Percentiles rank a stretch among this genome's conserved stretches.
Evolutionary conservation across 2,113 vertebrate genomes (phyloP).

Genomic region (Dipodomys stephensi): DNA sequence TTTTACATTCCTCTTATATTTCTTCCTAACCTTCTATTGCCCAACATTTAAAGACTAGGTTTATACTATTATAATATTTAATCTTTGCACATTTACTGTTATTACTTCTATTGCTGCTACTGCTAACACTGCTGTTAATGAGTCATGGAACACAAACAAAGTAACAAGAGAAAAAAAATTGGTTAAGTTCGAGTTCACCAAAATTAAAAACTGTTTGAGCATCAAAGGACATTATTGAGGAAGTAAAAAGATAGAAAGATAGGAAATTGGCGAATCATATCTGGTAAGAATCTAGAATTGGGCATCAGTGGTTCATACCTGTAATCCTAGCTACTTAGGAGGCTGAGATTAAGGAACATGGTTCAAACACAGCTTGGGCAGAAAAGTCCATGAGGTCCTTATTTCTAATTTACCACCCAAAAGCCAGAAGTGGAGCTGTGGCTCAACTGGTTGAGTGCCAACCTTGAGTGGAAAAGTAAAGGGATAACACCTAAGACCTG

Average conservation of each 20-base stretch:
- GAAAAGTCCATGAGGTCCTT: too few species aligned
- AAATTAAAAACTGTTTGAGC: not conserved
- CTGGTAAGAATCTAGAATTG: not conserved
- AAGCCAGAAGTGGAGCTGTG: too few species aligned
- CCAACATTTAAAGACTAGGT: not conserved
- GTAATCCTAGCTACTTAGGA: too few species aligned
- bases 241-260: slow-evolving; percentile 17
- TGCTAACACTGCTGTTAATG: not conserved
- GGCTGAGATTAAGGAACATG: too few species aligned
- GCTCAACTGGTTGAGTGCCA: too few species aligned
- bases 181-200: not conserved
- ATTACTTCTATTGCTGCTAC: not conserved
- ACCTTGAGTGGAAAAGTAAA: too few species aligned
- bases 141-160: not conserved
- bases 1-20: not conserved
- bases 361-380: too few species aligned
- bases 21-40: not conserved
- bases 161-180: not conserved
- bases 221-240: not conserved
- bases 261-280: slow-evolving; percentile 9
- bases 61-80: slow-evolving; percentile 3
- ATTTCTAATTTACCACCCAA: too few species aligned
- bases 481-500: too few species aligned
- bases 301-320: not conserved
- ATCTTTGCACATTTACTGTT: not conserved